phyloP scores from a whole-genome alignment of 2,113 vertebrate genomes.

The Mastomys natalensis region DNA sequence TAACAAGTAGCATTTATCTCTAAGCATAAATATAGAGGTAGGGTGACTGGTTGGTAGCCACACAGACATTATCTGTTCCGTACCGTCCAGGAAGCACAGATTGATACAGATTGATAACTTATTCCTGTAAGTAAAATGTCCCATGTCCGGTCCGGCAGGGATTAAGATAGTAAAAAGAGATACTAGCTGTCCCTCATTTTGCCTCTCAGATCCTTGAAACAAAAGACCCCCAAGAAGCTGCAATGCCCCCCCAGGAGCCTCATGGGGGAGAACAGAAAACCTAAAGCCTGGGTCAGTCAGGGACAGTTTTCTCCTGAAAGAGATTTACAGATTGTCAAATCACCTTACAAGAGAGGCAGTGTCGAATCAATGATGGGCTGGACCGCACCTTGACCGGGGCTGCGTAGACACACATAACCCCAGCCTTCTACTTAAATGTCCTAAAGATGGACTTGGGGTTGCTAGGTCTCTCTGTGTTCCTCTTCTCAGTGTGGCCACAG shows the following conservation, averaged over 20 bases:
- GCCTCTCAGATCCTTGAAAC: background rate
- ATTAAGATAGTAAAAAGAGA: background rate
- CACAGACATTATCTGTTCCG: background rate
- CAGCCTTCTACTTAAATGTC: no score
- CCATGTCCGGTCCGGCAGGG: background rate
- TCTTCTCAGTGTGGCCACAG: background rate
- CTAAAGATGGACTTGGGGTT: background rate
- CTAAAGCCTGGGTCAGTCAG: background rate
- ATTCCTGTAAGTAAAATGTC: background rate
- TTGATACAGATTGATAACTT: no score
- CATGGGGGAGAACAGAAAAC: background rate
- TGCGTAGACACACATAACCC: no score
- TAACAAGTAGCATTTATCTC: background rate
- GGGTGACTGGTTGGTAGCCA: background rate
- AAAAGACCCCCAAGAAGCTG: background rate
- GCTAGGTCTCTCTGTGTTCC: background rate
- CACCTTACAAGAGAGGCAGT: background rate
- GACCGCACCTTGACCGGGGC: background rate
- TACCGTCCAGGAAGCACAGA: no score
- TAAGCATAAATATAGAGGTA: background rate
- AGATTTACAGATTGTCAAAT: background rate
- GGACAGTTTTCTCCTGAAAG: background rate
- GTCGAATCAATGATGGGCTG: background rate
- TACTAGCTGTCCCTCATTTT: background rate
- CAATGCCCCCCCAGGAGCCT: background rate